Percentiles rank a stretch among this genome's conserved stretches.
Evolutionary conservation across 2,797 vertebrate genomes (phyloP).

Genomic region (Pseudochaenichthys georgianus): DNA sequence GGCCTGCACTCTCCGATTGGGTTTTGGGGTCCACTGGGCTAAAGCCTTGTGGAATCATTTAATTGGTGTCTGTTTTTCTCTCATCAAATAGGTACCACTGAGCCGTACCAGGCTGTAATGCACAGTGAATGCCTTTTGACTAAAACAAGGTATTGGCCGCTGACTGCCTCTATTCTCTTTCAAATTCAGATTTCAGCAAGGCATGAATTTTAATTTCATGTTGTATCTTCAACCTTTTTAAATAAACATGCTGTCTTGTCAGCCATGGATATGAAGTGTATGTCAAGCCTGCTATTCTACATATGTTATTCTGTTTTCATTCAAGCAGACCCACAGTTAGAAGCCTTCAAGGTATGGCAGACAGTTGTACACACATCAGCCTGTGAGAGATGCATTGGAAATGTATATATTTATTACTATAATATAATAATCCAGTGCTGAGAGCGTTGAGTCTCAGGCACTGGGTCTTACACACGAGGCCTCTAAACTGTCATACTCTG

Average conservation of each 20-base stretch:
- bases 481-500: slow-evolving; percentile 48
- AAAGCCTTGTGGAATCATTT: slow-evolving; percentile 84
- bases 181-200: slow-evolving; percentile 60
- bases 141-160: slow-evolving; percentile 67
- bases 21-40: slow-evolving; percentile 76
- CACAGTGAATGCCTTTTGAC: slow-evolving; percentile 67
- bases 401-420: slow-evolving; percentile 53
- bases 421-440: slow-evolving; percentile 45
- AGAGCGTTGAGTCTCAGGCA: slow-evolving; percentile 16
- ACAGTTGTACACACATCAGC: slow-evolving; percentile 11
- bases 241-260: slow-evolving; percentile 77
- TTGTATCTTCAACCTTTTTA: slow-evolving; percentile 67
- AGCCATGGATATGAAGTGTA: slow-evolving; percentile 59
- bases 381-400: slow-evolving; percentile 33
- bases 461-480: slow-evolving; percentile 16
- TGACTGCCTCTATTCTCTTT: slow-evolving; percentile 65
- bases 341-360: slow-evolving; percentile 14
- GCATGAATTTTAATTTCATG: slow-evolving; percentile 71
- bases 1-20: slow-evolving; percentile 52
- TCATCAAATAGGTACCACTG: slow-evolving; percentile 76
- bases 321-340: slow-evolving; percentile 14
- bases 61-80: slow-evolving; percentile 82
- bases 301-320: slow-evolving; percentile 39
- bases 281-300: slow-evolving; percentile 40
- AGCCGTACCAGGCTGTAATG: slow-evolving; percentile 65